These are phyloP conservation scores for Carposina sasakii DNA, from an alignment of 1,140 invertebrate species.

Conservation along the genomic window DNA sequence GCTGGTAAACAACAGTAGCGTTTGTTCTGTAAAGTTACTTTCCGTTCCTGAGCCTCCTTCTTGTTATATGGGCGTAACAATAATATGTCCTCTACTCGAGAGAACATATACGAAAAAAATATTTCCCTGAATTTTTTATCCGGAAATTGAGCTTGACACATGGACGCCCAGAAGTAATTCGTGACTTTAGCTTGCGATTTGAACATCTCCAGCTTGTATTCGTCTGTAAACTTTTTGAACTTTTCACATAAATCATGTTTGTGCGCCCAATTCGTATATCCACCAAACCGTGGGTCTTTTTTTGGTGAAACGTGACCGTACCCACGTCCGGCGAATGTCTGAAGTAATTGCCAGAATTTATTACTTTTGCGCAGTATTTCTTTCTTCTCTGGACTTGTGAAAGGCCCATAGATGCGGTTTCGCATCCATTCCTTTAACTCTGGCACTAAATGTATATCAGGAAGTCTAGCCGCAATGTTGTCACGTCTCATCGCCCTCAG, in stretches of 20 bases:
- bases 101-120: constrained; percentile 54
- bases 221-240: constrained; percentile 37
- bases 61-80: constrained; percentile 54
- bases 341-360: constrained; percentile 39
- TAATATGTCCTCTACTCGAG: constrained; percentile 44
- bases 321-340: constrained; percentile 27
- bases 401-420: constrained; percentile 43
- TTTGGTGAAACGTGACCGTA: constrained; percentile 37
- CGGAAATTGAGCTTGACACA: constrained; percentile 51
- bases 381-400: constrained; percentile 25
- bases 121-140: constrained; percentile 60
- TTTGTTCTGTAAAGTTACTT: constrained; percentile 25
- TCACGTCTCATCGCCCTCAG: constrained; percentile 37
- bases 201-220: constrained; percentile 45
- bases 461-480: constrained; percentile 52
- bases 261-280: constrained; percentile 42
- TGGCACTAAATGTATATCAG: constrained; percentile 52
- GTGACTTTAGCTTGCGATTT: constrained; percentile 44
- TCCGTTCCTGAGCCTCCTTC: constrained; percentile 38
- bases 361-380: constrained; percentile 37
- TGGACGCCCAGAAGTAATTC: constrained; percentile 55
- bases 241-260: constrained; percentile 47
- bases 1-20: constrained; percentile 42
- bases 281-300: constrained; percentile 29
- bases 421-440: constrained; percentile 62